phyloP scores from a whole-genome alignment of 2,113 vertebrate genomes.

The Pyxicephalus adspersus region DNA sequence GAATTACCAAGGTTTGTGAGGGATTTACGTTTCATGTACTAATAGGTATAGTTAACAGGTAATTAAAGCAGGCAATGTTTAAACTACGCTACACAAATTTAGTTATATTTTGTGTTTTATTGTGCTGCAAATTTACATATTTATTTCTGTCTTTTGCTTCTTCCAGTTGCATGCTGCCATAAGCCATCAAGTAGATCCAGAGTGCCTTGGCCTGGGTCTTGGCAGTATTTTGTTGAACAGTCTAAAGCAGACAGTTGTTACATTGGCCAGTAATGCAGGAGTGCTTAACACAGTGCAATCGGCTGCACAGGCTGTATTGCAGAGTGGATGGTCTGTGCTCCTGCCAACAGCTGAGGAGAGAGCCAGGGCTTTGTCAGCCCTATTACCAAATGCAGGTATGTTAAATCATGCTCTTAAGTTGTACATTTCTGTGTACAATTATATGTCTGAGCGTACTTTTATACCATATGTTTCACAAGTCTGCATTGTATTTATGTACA shows the following conservation, averaged over 20 bases:
- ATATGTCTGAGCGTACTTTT: too few species aligned
- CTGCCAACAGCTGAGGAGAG: constrained; percentile 95
- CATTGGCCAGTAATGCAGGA: constrained; percentile 90
- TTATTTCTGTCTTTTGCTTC: constrained; percentile 38
- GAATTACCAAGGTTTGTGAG: too few species aligned
- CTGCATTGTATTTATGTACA: too few species aligned
- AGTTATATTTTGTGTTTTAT: neutral
- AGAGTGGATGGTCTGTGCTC: constrained; percentile 95
- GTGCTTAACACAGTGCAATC: constrained; percentile 91
- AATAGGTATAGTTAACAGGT: neutral
- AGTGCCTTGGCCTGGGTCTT: constrained; percentile 89
- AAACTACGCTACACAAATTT: neutral
- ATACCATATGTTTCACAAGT: too few species aligned
- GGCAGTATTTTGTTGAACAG: constrained; percentile 92
- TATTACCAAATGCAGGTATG: constrained; percentile 90
- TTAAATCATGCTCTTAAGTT: neutral
- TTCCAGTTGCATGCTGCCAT: constrained; percentile 92
- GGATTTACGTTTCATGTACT: too few species aligned
- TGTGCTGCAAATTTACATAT: neutral
- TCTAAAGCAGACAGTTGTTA: constrained; percentile 94
- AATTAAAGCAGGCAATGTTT: neutral
- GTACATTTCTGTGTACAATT: neutral
- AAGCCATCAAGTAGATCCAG: constrained; percentile 94
- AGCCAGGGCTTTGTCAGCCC: constrained; percentile 89
- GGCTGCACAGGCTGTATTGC: constrained; percentile 91